These are phyloP conservation scores for Amiota mariae DNA, from an alignment of 2,888 invertebrate species.

Conservation along the genomic window DNA sequence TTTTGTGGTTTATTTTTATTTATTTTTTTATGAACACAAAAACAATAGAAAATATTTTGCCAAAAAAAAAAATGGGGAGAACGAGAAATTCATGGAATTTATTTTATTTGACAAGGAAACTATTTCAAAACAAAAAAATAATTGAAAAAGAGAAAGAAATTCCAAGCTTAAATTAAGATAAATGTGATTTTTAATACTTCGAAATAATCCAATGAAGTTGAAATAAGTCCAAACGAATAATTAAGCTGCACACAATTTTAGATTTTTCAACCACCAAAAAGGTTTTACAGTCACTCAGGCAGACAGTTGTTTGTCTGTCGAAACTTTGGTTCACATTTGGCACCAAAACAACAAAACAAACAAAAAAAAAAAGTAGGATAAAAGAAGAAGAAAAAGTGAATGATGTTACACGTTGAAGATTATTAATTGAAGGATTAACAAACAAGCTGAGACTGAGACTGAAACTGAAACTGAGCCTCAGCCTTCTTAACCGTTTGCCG, in stretches of 20 bases:
- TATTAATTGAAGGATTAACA: conserved; percentile 65
- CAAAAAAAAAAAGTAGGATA: neutral
- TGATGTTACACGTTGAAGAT: conserved; percentile 50
- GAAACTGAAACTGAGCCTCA: conserved; percentile 14
- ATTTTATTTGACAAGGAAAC: no score
- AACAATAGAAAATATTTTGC: no score
- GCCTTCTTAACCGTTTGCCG: neutral
- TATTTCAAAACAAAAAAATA: no score
- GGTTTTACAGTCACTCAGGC: neutral
- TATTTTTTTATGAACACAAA: neutral
- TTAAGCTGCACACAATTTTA: neutral
- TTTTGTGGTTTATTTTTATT: neutral
- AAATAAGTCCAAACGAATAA: neutral
- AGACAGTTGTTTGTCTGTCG: neutral
- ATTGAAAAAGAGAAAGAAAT: neutral
- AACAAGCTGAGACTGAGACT: conserved; percentile 32
- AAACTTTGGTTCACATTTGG: conserved; percentile 55
- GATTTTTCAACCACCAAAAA: neutral
- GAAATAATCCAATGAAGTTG: neutral
- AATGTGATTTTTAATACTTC: neutral
- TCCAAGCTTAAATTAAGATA: no score
- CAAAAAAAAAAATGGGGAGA: neutral
- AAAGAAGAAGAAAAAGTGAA: neutral
- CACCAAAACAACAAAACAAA: no score
- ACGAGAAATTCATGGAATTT: no score